Percentiles rank a stretch among this genome's conserved stretches.
phyloP scores from a whole-genome alignment of 1,140 invertebrate genomes.

The Psilanteris sp. region DNA sequence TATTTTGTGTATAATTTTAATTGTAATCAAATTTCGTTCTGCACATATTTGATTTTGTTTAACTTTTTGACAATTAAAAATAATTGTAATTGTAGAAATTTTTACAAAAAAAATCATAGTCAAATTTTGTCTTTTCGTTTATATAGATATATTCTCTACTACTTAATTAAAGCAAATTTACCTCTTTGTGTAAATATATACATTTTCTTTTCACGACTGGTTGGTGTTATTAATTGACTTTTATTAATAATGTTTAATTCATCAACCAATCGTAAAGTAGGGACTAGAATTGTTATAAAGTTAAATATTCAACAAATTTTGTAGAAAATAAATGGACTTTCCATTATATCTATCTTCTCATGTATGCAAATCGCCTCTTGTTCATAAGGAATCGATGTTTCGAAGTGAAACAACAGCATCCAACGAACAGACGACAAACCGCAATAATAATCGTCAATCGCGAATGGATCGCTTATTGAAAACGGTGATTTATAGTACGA shows the following conservation, averaged over 20 bases:
- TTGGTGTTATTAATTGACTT: slow-evolving; percentile 35
- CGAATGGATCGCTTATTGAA: slow-evolving; percentile 53
- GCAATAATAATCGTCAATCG: slow-evolving; percentile 64
- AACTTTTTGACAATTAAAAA: too few species aligned
- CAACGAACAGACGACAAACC: slow-evolving; percentile 49
- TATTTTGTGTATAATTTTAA: too few species aligned
- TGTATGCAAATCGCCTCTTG: slow-evolving; percentile 41
- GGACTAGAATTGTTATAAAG: slow-evolving; percentile 25
- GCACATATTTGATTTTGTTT: too few species aligned
- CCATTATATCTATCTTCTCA: slow-evolving; percentile 5
- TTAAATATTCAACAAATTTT: slow-evolving; percentile 57
- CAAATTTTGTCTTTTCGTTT: too few species aligned
- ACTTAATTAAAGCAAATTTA: too few species aligned
- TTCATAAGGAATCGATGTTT: slow-evolving; percentile 61
- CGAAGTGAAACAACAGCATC: slow-evolving; percentile 55
- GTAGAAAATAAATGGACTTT: slow-evolving; percentile 55
- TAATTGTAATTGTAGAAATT: too few species aligned
- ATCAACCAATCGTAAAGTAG: slow-evolving; percentile 7
- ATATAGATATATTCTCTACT: too few species aligned
- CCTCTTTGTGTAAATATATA: too few species aligned
- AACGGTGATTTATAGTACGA: slow-evolving; percentile 52
- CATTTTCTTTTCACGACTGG: too few species aligned
- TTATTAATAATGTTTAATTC: slow-evolving; percentile 54
- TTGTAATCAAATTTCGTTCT: too few species aligned
- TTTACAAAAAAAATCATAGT: too few species aligned